Conservation (phyloP, 2,888 invertebrate species). For the Coecobrya sp. region DNA sequence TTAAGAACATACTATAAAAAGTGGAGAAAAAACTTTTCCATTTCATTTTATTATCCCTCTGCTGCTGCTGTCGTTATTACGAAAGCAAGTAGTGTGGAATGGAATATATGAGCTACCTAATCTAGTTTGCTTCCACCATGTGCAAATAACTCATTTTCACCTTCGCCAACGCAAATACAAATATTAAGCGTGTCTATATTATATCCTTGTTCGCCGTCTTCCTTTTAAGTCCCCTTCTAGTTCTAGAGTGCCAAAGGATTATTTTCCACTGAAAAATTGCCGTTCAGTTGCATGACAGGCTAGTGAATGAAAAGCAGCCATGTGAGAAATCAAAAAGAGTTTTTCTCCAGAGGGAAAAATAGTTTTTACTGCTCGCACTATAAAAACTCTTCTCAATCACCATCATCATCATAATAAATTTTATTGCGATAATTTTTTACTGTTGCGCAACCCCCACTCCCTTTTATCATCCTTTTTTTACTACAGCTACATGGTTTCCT, state of each 20-base stretch:
- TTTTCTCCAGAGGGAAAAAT: constrained; percentile 13
- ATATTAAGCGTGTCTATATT: not conserved
- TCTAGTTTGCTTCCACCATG: not conserved
- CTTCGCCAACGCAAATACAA: not conserved
- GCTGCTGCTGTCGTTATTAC: not conserved
- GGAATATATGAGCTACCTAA: constrained; percentile 35
- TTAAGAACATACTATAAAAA: not conserved
- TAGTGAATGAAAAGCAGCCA: constrained; percentile 7
- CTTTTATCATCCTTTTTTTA: constrained; percentile 14
- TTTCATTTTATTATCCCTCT: constrained; percentile 35
- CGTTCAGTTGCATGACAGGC: not conserved
- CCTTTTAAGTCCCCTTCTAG: not conserved
- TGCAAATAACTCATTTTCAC: constrained; percentile 43
- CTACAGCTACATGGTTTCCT: not conserved
- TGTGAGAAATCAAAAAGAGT: constrained; percentile 46
- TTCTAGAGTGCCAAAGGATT: constrained; percentile 23
- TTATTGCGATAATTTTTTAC: constrained; percentile 49
- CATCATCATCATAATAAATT: constrained; percentile 50
- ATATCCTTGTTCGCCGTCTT: too few relatives aligned
- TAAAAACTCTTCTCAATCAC: constrained; percentile 47
- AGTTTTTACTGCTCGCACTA: constrained; percentile 30
- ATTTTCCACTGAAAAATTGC: constrained; percentile 33
- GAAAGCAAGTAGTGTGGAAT: not conserved
- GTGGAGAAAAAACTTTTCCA: constrained; percentile 21
- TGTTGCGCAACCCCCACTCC: not conserved